A percentile compares a stretch with the other conserved stretches of the same genome.
phyloP scores from a whole-genome alignment of 2,113 vertebrate genomes.

The Syngnathus floridae region DNA sequence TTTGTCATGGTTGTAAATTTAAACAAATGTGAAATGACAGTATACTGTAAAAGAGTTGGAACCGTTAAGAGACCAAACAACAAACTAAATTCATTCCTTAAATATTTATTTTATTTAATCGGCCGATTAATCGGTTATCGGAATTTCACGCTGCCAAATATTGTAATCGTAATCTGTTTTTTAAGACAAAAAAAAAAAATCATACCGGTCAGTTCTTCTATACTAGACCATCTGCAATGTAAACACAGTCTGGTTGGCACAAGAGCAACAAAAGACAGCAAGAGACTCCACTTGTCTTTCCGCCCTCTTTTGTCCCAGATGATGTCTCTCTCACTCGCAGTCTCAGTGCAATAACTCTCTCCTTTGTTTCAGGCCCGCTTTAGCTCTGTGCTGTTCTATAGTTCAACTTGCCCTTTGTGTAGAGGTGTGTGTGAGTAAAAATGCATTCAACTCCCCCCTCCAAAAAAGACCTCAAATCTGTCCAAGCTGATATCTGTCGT shows the following conservation, averaged over 20 bases:
- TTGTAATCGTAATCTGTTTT: no score
- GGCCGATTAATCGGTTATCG: no score
- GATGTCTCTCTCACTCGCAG: constrained; percentile 47
- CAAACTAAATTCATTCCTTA: no score
- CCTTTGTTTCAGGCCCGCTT: constrained; percentile 72
- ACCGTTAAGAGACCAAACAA: no score
- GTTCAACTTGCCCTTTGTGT: constrained; percentile 76
- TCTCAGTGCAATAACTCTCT: constrained; percentile 69
- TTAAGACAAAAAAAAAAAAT: no score
- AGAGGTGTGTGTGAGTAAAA: constrained; percentile 99
- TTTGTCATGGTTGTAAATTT: no score
- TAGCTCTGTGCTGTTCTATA: constrained; percentile 69
- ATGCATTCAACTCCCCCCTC: constrained; percentile 94
- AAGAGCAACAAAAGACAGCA: neutral
- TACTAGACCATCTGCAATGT: neutral
- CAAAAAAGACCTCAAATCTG: constrained; percentile 80
- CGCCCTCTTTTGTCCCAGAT: constrained; percentile 38
- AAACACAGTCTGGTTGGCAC: neutral
- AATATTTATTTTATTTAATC: no score
- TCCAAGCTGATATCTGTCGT: constrained; percentile 75
- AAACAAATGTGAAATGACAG: no score
- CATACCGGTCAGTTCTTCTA: neutral
- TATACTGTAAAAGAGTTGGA: no score
- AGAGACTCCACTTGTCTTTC: neutral
- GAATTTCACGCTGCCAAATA: no score